These are phyloP conservation scores for Oxycera nigricornis DNA, from an alignment of 2,888 invertebrate species.

Conservation along the genomic window DNA sequence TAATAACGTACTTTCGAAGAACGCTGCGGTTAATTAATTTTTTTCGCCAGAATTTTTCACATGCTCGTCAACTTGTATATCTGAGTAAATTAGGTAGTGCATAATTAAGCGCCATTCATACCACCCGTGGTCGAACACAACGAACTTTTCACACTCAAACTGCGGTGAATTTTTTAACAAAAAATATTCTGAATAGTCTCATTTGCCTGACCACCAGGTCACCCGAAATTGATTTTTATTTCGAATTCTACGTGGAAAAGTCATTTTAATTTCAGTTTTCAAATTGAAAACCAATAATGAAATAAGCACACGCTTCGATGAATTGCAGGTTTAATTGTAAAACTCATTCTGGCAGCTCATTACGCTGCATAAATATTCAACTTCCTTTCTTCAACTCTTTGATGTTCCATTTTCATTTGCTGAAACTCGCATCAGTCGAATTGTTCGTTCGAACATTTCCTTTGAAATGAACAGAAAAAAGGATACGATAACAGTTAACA, in stretches of 20 bases:
- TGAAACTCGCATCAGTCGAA: not conserved
- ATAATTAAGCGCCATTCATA: conserved; percentile 1
- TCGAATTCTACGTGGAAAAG: not conserved
- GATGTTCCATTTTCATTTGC: not conserved
- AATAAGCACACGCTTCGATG: not conserved
- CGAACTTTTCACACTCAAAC: not conserved
- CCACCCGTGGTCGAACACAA: not conserved
- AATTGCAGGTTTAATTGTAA: conserved; percentile 21
- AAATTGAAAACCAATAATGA: conserved; percentile 34
- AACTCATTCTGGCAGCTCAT: conserved; percentile 8
- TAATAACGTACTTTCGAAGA: too few species aligned
- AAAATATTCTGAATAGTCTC: not conserved
- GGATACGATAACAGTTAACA: conserved; percentile 4
- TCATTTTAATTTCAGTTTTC: conserved; percentile 27
- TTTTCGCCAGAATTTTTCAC: not conserved
- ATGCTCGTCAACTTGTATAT: not conserved
- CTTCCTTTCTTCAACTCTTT: not conserved
- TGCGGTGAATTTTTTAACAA: not conserved
- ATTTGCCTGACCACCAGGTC: not conserved
- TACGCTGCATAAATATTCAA: not conserved
- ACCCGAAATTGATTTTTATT: not conserved
- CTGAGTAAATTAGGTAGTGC: not conserved
- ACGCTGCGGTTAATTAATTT: not conserved
- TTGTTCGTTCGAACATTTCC: not conserved
- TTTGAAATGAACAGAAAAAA: not conserved